A percentile compares a stretch with the other conserved stretches of the same genome.
These are phyloP conservation scores for Melinaea menophilus DNA, from an alignment of 2,888 invertebrate genomes.

Conservation along the genomic window DNA sequence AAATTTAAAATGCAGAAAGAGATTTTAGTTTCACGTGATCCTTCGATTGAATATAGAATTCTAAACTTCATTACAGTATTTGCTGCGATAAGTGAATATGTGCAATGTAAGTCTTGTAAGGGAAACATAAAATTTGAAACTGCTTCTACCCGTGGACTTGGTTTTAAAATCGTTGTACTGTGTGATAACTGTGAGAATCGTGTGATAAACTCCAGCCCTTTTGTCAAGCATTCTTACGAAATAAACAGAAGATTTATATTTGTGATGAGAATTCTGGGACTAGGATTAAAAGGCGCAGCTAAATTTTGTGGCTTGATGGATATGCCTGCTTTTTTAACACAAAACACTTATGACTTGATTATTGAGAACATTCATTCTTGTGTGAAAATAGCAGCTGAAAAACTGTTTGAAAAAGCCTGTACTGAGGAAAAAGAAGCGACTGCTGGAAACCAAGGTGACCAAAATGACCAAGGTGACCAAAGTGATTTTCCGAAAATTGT, in stretches of 20 bases:
- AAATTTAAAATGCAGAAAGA: too few relatives aligned
- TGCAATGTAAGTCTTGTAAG: constrained; percentile 5
- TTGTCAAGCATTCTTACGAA: constrained; percentile 14
- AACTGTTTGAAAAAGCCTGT: background rate
- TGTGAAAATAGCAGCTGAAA: background rate
- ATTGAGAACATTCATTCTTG: background rate
- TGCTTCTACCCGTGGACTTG: constrained; percentile 11
- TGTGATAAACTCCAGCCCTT: constrained; percentile 8
- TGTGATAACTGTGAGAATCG: constrained; percentile 13
- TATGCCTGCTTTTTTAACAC: background rate
- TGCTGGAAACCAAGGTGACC: background rate
- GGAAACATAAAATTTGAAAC: constrained; percentile 6
- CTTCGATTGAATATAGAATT: constrained; percentile 23
- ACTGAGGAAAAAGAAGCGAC: background rate
- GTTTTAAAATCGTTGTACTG: constrained; percentile 11
- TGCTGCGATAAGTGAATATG: constrained; percentile 11
- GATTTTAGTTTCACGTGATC: too few relatives aligned
- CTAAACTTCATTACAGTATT: constrained; percentile 12
- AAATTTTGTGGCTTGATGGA: constrained; percentile 11
- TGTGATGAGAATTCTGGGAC: constrained; percentile 10
- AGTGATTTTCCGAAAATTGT: constrained; percentile 8
- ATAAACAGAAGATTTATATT: constrained; percentile 15
- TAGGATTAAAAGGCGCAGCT: background rate
- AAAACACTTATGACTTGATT: background rate
- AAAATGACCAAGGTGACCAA: too few relatives aligned